Percentiles rank a stretch among this genome's conserved stretches.
These are phyloP conservation scores for Caloenas nicobarica DNA, from an alignment of 2,113 vertebrate species.

Conservation along the genomic window DNA sequence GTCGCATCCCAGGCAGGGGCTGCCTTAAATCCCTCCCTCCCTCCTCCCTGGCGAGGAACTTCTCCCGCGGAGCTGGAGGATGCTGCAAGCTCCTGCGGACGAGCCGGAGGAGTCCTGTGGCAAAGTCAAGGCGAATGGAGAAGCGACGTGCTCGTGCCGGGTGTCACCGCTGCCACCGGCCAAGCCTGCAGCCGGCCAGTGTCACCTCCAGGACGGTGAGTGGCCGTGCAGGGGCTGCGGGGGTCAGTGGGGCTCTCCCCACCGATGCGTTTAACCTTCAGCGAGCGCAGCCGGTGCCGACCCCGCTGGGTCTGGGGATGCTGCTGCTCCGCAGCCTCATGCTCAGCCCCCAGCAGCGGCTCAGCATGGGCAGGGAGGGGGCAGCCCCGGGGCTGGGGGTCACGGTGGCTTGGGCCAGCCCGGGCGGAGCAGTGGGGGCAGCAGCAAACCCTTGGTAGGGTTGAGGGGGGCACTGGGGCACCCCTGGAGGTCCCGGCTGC, in stretches of 20 bases:
- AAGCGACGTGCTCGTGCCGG: not conserved
- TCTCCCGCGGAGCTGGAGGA: conserved; percentile 66
- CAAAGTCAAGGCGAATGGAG: conserved; percentile 64
- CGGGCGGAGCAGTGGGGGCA: not conserved
- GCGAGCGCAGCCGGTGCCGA: not conserved
- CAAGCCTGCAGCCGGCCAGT: not conserved
- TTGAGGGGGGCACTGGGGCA: not conserved
- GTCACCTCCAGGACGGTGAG: conserved; percentile 49
- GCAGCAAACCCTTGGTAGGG: not conserved
- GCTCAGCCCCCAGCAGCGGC: not conserved
- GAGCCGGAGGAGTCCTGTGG: conserved; percentile 58
- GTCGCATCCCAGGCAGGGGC: conserved; percentile 5
- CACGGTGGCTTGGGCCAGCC: not conserved
- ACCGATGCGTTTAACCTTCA: conserved; percentile 66
- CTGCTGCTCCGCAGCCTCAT: not conserved
- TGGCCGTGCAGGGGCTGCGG: not conserved
- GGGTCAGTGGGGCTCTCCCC: not conserved
- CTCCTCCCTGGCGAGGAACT: conserved; percentile 60
- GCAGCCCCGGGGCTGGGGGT: not conserved
- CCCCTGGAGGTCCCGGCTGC: not conserved
- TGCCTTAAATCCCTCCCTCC: conserved; percentile 59
- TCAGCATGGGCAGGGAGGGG: not conserved
- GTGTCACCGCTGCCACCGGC: not conserved
- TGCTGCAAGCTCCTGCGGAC: conserved; percentile 70
- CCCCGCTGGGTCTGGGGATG: not conserved